Evolutionary conservation across 1,140 invertebrate species (phyloP).

Genomic region (Colletes latitarsis): DNA sequence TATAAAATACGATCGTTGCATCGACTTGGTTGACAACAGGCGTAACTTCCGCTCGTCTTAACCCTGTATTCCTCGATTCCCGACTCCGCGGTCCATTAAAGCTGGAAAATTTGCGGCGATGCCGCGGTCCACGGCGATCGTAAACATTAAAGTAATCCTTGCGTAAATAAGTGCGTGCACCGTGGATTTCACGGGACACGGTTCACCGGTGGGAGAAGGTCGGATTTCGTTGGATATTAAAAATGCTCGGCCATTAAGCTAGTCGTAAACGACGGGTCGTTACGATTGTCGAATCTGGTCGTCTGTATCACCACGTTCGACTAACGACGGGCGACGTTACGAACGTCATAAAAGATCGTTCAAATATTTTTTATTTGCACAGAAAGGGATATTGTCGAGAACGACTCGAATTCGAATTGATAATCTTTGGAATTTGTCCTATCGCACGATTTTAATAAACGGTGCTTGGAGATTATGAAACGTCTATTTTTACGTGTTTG

Average conservation of each 20-base stretch:
- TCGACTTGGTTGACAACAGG: not conserved
- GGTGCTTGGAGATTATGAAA: no score
- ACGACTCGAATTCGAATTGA: not conserved
- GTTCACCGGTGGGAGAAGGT: not conserved
- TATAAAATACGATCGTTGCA: not conserved
- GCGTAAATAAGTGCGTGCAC: slow-evolving; percentile 60
- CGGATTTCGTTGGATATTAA: slow-evolving; percentile 53
- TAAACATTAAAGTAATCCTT: slow-evolving; percentile 65
- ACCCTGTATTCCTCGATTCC: slow-evolving; percentile 38
- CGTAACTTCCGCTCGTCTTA: slow-evolving; percentile 44
- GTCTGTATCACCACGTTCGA: not conserved
- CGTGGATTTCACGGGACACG: not conserved
- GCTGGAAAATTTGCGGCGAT: slow-evolving; percentile 41
- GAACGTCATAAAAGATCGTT: not conserved
- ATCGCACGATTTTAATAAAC: no score
- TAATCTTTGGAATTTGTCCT: no score
- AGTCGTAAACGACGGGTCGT: slow-evolving; percentile 49
- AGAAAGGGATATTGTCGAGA: no score
- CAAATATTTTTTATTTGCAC: not conserved
- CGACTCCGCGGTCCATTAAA: slow-evolving; percentile 43
- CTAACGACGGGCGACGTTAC: not conserved
- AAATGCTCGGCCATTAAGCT: slow-evolving; percentile 48
- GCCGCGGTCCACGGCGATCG: slow-evolving; percentile 28
- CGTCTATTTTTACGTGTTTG: no score
- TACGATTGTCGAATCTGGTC: slow-evolving; percentile 35